Conservation (phyloP, 2,113 vertebrate genomes). For the Stigmatopora argus region DNA sequence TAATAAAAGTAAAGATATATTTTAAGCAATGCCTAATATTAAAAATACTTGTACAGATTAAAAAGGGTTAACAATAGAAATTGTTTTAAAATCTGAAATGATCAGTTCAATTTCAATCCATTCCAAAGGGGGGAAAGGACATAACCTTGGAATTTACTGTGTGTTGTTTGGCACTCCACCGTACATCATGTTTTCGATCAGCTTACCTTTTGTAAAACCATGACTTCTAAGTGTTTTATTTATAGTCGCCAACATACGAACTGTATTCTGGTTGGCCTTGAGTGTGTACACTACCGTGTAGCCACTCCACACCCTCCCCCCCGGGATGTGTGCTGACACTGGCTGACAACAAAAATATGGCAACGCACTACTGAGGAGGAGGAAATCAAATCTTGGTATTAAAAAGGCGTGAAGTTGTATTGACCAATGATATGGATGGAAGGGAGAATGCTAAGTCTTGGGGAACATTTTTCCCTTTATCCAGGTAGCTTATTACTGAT, state of each 20-base stretch:
- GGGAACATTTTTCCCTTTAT: not conserved
- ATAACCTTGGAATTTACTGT: not conserved
- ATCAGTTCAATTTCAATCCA: not conserved
- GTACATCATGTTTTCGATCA: not conserved
- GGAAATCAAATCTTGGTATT: not conserved
- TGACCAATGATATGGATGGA: not conserved
- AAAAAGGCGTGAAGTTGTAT: not conserved
- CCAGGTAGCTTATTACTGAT: not conserved
- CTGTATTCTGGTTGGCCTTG: not conserved
- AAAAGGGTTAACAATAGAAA: not conserved
- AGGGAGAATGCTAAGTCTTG: not conserved
- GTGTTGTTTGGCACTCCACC: not conserved
- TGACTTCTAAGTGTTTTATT: not conserved
- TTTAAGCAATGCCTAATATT: too few species aligned
- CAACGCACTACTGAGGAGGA: not conserved
- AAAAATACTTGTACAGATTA: not conserved
- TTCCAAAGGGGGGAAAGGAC: not conserved
- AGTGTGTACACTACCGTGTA: not conserved
- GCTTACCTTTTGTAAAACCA: not conserved
- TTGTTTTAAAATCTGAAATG: not conserved
- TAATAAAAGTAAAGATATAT: too few species aligned
- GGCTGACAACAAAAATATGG: not conserved
- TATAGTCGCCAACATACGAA: not conserved
- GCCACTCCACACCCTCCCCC: not conserved
- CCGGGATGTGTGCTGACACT: not conserved